phyloP scores from a whole-genome alignment of 2,797 vertebrate species.

The Brachymystax lenok region DNA sequence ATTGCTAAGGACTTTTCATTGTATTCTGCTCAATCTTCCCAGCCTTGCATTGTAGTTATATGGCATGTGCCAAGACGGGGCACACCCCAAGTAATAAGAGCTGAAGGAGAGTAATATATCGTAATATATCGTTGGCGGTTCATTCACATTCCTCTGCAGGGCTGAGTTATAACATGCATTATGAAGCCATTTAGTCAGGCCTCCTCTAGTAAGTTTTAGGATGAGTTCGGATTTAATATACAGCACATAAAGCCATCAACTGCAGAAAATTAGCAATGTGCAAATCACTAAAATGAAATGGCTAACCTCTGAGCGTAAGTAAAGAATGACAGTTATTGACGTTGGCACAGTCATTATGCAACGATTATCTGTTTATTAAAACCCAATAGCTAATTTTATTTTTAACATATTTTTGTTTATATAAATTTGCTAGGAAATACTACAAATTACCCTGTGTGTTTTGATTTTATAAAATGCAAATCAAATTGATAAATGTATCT shows the following conservation, averaged over 20 bases:
- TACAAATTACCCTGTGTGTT: background rate
- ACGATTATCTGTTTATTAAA: conserved; percentile 20
- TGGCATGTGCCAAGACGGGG: conserved; percentile 52
- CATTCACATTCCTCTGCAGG: conserved; percentile 35
- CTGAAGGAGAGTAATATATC: conserved; percentile 55
- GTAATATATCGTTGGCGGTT: conserved; percentile 51
- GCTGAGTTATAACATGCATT: conserved; percentile 39
- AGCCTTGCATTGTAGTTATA: conserved; percentile 58
- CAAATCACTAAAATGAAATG: conserved; percentile 36
- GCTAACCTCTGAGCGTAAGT: conserved; percentile 2
- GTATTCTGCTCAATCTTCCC: conserved; percentile 47
- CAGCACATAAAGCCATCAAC: conserved; percentile 28
- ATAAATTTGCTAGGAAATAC: background rate
- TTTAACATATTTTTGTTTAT: background rate
- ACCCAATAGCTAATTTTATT: background rate
- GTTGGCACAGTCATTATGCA: conserved; percentile 12
- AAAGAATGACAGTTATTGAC: conserved; percentile 41
- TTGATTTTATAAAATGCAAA: background rate
- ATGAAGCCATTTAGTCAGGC: conserved; percentile 46
- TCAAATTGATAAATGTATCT: too few relatives aligned
- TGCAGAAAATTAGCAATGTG: conserved; percentile 18
- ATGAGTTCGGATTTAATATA: conserved; percentile 38
- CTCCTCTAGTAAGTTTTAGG: conserved; percentile 41
- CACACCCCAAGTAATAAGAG: conserved; percentile 37
- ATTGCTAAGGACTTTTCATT: conserved; percentile 45